These are phyloP conservation scores for Cynopterus brachyotis DNA, from an alignment of 2,113 vertebrate genomes.

Conservation along the genomic window DNA sequence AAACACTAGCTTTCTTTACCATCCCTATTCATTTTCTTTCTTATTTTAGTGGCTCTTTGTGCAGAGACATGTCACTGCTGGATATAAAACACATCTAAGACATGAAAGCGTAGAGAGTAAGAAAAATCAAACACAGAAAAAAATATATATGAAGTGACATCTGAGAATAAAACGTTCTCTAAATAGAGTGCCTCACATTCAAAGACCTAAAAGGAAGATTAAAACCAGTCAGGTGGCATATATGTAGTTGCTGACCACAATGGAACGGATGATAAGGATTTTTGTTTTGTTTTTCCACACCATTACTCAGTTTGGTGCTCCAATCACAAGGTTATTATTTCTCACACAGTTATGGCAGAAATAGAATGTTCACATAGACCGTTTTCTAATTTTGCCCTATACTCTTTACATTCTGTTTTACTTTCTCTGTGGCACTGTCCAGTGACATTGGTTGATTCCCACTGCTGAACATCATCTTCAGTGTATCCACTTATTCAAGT, in stretches of 20 bases:
- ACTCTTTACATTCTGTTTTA: not conserved
- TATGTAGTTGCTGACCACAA: not conserved
- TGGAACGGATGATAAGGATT: not conserved
- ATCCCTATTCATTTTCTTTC: slow-evolving; percentile 32
- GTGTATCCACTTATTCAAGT: not conserved
- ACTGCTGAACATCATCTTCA: not conserved
- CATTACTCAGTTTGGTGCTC: not conserved
- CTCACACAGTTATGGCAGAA: not conserved
- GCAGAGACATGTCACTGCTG: slow-evolving; percentile 12
- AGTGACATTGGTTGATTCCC: not conserved
- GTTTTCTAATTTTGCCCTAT: not conserved
- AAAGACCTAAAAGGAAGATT: not conserved
- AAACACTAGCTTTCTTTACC: slow-evolving; percentile 46
- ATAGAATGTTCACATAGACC: not conserved
- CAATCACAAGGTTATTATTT: not conserved
- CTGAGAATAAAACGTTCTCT: slow-evolving; percentile 13
- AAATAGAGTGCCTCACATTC: not conserved
- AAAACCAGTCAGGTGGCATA: not conserved
- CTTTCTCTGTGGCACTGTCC: not conserved
- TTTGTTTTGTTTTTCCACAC: not conserved
- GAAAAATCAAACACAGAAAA: slow-evolving; percentile 11
- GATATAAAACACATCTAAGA: slow-evolving; percentile 26
- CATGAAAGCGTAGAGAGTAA: not conserved
- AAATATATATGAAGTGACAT: not conserved
- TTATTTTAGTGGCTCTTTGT: slow-evolving; percentile 53